phyloP scores from a whole-genome alignment of 2,113 vertebrate genomes.

The Corythoichthys intestinalis region DNA sequence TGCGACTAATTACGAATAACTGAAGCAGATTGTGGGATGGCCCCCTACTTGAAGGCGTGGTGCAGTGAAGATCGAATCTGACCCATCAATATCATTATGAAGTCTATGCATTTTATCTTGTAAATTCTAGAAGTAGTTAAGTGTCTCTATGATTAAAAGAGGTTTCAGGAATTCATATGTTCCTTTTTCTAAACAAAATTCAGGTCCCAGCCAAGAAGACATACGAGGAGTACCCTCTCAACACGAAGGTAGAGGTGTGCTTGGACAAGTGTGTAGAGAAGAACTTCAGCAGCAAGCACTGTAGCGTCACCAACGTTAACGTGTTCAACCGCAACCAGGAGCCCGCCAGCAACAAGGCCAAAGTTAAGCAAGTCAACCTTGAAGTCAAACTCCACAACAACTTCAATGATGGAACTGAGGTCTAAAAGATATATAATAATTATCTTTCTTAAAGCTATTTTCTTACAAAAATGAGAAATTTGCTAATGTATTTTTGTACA shows the following conservation, averaged over 20 bases:
- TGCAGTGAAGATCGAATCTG: too few species aligned
- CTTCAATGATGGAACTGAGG: slow-evolving; percentile 90
- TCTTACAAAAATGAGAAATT: slow-evolving; percentile 56
- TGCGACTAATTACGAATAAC: too few species aligned
- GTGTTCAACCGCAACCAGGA: slow-evolving; percentile 70
- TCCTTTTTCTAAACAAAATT: slow-evolving; percentile 2
- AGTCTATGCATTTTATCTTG: too few species aligned
- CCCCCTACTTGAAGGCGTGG: too few species aligned
- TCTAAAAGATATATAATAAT: slow-evolving; percentile 59
- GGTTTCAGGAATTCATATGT: too few species aligned
- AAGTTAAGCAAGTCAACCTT: slow-evolving; percentile 86
- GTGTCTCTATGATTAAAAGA: too few species aligned
- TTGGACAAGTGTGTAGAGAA: slow-evolving; percentile 73
- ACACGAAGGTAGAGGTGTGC: slow-evolving; percentile 84
- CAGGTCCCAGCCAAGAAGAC: slow-evolving; percentile 27
- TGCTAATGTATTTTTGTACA: slow-evolving; percentile 80
- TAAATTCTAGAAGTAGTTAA: too few species aligned
- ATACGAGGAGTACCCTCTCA: slow-evolving; percentile 83
- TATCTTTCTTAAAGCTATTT: slow-evolving; percentile 75
- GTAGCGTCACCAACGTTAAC: slow-evolving; percentile 82
- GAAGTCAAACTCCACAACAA: slow-evolving; percentile 92
- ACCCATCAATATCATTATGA: too few species aligned
- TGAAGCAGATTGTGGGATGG: too few species aligned
- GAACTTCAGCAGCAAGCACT: slow-evolving; percentile 77
- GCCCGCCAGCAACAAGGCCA: slow-evolving; percentile 45